Base-by-base conservation (phyloP, 2,113 vertebrate species). In the Calidris pygmaea region DNA sequence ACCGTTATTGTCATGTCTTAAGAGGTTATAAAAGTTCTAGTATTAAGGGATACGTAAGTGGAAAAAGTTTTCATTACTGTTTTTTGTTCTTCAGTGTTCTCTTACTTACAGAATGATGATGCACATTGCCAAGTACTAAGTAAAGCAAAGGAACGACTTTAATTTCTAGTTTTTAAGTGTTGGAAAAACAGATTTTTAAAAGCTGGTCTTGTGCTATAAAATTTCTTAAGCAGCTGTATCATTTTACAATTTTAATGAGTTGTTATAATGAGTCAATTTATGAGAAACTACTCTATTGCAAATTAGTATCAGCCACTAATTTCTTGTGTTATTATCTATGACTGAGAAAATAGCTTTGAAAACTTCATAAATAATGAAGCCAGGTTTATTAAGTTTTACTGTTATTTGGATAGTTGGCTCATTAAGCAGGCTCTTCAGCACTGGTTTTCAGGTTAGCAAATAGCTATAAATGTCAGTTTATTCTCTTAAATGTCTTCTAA, bases 321-420 rank as follows among this genome's bases (percentile, higher is more conserved):
- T 95, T 93, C 50, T 84, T 91, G 53, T 75, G 53, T 93, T 94
- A 58, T 93, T 93, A 92, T 93, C 90, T 97, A 93, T 75, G 78
- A 91, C 37, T 82, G 74, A 81, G 84, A 89, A 92, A 82, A 92
- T 83, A 79, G 55, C 72, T 87, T 94, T 96, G 92, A 80, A 91
- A 96, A 90, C 56, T 65, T 87, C 43, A 45, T 45, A 45, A 45
- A 45, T 45, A 45, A 45, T 45, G 43, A 45, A 45, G 43, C 43
- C 43, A 45, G 43, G 43, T 45, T 95, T 84, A 84, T 88, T 39
- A 93, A 70, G 37, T 84, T 86, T 88, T 94, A 80, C 76, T 90
- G 47, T 93, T 93, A 47, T 90, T 90, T 96, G 79, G 66, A 58
- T 91, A 88, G 70, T 65, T 76, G 50, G 41, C 29, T 93, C 59